phyloP scores from a whole-genome alignment of 2,888 invertebrate species.

The Ormyrus labotus region DNA sequence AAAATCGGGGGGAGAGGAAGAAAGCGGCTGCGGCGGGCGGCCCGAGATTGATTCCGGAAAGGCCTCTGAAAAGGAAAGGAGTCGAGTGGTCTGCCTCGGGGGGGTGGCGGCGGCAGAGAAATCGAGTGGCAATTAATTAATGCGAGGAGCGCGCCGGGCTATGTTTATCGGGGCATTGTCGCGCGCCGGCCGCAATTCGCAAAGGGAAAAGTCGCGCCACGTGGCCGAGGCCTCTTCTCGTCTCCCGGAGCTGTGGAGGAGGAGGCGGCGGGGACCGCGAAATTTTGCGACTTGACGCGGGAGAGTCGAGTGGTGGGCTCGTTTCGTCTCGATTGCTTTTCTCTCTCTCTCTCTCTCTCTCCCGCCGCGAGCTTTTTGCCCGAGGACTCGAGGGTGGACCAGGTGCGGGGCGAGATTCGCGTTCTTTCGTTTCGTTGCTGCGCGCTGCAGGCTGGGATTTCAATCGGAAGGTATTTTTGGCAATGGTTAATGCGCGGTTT shows the following conservation, averaged over 20 bases:
- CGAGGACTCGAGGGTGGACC: no score
- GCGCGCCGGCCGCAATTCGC: conserved; percentile 3
- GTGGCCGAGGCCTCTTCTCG: no score
- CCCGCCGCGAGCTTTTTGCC: no score
- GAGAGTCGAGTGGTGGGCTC: neutral
- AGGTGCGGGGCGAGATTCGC: no score
- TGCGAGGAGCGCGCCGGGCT: neutral
- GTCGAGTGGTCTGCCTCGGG: conserved; percentile 26
- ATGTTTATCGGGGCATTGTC: neutral
- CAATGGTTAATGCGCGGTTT: no score
- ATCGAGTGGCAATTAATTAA: conserved; percentile 55
- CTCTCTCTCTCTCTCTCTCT: no score
- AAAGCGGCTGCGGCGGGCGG: neutral
- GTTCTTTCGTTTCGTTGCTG: no score
- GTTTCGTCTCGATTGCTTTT: no score
- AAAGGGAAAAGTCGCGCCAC: neutral
- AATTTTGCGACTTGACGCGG: neutral
- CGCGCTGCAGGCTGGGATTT: no score
- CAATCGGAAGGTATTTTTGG: no score
- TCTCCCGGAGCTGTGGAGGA: neutral
- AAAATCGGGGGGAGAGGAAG: no score
- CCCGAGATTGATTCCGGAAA: conserved; percentile 31
- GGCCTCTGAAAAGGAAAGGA: conserved; percentile 12
- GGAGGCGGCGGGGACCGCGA: neutral
- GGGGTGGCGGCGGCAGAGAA: conserved; percentile 13